A percentile compares a stretch with the other conserved stretches of the same genome.
Conservation (phyloP, 2,888 invertebrate species). For the Iselma pallidipennis region DNA sequence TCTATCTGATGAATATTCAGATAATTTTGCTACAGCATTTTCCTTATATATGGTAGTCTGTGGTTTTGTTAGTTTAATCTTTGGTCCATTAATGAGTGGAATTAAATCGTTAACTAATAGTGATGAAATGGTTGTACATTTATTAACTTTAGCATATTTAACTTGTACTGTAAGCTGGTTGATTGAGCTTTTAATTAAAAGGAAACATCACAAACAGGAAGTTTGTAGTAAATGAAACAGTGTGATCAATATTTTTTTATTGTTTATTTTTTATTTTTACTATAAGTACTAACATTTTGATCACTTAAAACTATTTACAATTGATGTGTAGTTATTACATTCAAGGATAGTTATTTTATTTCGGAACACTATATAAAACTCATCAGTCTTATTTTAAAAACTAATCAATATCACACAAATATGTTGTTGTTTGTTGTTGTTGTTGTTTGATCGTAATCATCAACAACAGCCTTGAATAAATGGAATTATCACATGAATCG, state of each 20-base stretch:
- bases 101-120: constrained; percentile 66
- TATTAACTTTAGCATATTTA: constrained; percentile 67
- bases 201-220: neutral
- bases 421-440: too few relatives aligned
- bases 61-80: constrained; percentile 68
- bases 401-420: constrained; percentile 33
- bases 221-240: neutral
- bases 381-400: constrained; percentile 34
- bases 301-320: constrained; percentile 21
- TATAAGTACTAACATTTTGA: neutral
- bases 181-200: constrained; percentile 57
- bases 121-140: constrained; percentile 68
- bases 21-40: constrained; percentile 73
- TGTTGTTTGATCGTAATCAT: neutral
- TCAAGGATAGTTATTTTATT: constrained; percentile 17
- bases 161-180: constrained; percentile 72
- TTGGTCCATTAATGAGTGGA: constrained; percentile 71
- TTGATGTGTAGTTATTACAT: constrained; percentile 17
- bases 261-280: constrained; percentile 9
- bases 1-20: constrained; percentile 69
- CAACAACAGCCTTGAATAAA: constrained; percentile 1
- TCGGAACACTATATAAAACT: constrained; percentile 25
- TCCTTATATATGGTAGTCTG: constrained; percentile 74
- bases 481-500: neutral
- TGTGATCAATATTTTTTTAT: neutral